A percentile compares a stretch with the other conserved stretches of the same genome.
Evolutionary conservation across 2,113 vertebrate species (phyloP).

Genomic region (Austrofundulus limnaeus): DNA sequence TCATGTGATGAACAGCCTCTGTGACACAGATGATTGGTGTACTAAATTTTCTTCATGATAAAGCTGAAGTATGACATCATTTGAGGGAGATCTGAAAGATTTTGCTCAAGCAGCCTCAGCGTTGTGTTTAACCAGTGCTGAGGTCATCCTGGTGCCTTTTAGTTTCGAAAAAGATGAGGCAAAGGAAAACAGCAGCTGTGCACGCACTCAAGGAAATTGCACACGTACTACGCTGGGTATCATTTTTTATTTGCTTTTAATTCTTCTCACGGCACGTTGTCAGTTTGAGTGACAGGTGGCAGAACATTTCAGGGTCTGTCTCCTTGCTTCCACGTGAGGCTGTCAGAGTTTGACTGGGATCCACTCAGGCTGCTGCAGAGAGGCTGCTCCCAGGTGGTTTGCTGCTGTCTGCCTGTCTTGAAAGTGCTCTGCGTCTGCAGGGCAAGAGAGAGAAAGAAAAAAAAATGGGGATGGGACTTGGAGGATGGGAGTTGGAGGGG

Average conservation of each 20-base stretch:
- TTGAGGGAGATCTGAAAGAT: conserved; percentile 3
- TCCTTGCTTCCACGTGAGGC: conserved; percentile 72
- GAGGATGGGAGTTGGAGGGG: conserved; percentile 3
- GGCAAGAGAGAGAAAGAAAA: conserved; percentile 52
- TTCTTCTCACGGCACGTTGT: conserved; percentile 75
- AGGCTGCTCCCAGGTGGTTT: conserved; percentile 74
- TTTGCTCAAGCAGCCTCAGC: conserved; percentile 3
- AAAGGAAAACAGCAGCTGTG: background rate
- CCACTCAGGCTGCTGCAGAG: conserved; percentile 73
- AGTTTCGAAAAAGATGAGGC: conserved; percentile 10
- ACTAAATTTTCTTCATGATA: conserved; percentile 7
- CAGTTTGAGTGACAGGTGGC: conserved; percentile 81
- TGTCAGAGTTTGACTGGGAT: conserved; percentile 77
- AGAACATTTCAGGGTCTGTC: conserved; percentile 81
- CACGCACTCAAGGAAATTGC: conserved; percentile 23
- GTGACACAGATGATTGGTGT: conserved; percentile 14
- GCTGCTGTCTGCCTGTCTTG: conserved; percentile 79
- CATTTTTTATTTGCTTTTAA: conserved; percentile 73
- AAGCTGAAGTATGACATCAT: background rate
- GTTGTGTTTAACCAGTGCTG: conserved; percentile 16
- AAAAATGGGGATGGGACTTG: conserved; percentile 12
- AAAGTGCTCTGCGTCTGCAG: conserved; percentile 72
- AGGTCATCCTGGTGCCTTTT: conserved; percentile 25
- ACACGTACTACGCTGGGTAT: conserved; percentile 37
- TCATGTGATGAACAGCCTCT: background rate